Evolutionary conservation across 2,113 vertebrate genomes (phyloP), one percentile per base, ranked within the genome.

Genomic region (Elanoides forficatus): DNA sequence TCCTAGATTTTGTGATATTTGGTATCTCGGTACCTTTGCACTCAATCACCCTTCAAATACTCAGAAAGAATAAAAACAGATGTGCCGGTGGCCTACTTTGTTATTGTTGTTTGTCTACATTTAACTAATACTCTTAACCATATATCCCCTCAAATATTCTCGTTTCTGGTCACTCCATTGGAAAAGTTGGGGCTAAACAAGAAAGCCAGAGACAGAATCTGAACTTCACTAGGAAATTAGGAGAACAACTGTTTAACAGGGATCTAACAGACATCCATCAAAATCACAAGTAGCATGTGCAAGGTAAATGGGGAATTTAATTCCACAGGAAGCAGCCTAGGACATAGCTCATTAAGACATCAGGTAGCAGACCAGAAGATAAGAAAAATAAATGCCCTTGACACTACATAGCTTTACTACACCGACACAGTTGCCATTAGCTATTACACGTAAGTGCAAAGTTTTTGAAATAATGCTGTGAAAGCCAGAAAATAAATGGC

Each of bases 71-170:
- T 53, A n/a, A 82, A 36, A 9, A 13, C 1, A 32, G 16, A 10
- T 9, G 9, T 6, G 12, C 3, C 9, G 8, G 16, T n/a, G 7
- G 18, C 10, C 8, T 38, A 6, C 3, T 21, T 25, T 47, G 23
- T 40, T 15, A 3, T 27, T 56, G 4, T 11, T 59, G 18, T 45
- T 74, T 73, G 2, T 42, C 65, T 29, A 11, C 7, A 15, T 26
- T 50, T 11, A 70, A 65, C 9, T 9, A 42, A 30, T 11, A 48
- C 9, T n/a, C 7, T 40, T 70, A 47, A 16, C 15, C 3, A 47
- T 29, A 4, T 12, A 21, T 1, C 4, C 11, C 23, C 32, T 59
- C 47, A 59, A 52, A 53, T 22, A 38, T 7, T 36, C 38, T 34
- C 53, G 34, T 40, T 63, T 81, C 48, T 59, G 15, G 40, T n/a